Evolutionary conservation across 2,113 vertebrate species (phyloP), one percentile per base, ranked within the genome.

Genomic region (Ophiodon elongatus): DNA sequence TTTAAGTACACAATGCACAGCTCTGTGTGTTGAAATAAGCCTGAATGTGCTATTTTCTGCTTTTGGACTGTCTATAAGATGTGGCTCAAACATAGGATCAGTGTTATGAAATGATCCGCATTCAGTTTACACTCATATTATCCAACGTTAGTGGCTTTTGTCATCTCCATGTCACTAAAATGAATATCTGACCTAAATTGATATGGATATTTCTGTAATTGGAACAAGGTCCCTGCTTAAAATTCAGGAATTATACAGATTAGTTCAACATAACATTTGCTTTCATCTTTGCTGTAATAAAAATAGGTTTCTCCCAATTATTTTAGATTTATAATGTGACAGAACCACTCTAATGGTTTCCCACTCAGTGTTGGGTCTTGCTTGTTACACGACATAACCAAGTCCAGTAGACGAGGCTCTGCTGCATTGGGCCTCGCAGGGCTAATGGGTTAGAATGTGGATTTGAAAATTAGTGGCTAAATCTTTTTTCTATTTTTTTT

Each of bases 131-230:
- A 69, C 27, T 50, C 37, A 1, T 19, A 33, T 25, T 62, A 50
- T 79, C 54, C 65, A 33, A 23, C 35, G 66, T 76, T 27, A 57
- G 27, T 62, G 66, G 50, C 33, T 50, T 72, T 75, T 75, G 43
- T 9, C 45, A 68, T 82, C 63, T 71, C 33, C 6, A 6, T 43
- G 52, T 76, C 66, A 33, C 54, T 72, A 19, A 76, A 73, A 83
- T 79, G 39, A 86, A 80, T 56, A 72, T 15, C 43, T 59, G 80
- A 57, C 64, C 54, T 76, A 85, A 84, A 85, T 87, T 79, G 47
- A 86, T 89, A 78, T 84, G 6, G 73, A 82, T 90, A 82, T 81
- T 80, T 73, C 57, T 86, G 57, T 72, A 82, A 79, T 66, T 72
- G 69, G 79, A 76, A 52, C 31, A 37, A 56, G 35, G 54, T 39